phyloP scores from a whole-genome alignment of 2,888 invertebrate species.

The Isoperla grammatica region DNA sequence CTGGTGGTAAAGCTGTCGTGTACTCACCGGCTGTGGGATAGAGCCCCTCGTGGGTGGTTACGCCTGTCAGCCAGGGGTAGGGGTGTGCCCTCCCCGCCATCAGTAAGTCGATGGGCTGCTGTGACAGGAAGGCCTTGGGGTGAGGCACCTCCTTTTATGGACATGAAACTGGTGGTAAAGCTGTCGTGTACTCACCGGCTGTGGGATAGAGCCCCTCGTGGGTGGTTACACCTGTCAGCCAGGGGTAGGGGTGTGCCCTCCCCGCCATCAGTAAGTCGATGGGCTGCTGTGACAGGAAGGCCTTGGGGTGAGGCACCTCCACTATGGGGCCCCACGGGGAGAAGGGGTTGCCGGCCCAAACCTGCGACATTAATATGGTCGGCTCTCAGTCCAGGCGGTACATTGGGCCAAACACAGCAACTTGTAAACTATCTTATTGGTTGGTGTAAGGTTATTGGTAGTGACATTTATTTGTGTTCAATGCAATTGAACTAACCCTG shows the following conservation, averaged over 20 bases:
- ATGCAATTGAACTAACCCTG: too few relatives aligned
- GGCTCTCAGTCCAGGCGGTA: background rate
- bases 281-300: slow-evolving; percentile 63
- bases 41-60: slow-evolving; percentile 65
- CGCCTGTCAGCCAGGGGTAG: slow-evolving; percentile 63
- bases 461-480: too few relatives aligned
- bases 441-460: too few relatives aligned
- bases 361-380: slow-evolving; percentile 39
- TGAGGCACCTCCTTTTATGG: too few relatives aligned
- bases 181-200: slow-evolving; percentile 54
- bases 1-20: too few relatives aligned
- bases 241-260: slow-evolving; percentile 59
- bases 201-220: slow-evolving; percentile 72
- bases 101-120: slow-evolving; percentile 59
- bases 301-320: slow-evolving; percentile 49
- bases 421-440: too few relatives aligned
- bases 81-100: slow-evolving; percentile 55
- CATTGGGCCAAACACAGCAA: too few relatives aligned
- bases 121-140: slow-evolving; percentile 54
- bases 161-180: too few relatives aligned
- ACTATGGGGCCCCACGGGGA: slow-evolving; percentile 67
- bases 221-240: slow-evolving; percentile 60
- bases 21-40: slow-evolving; percentile 61
- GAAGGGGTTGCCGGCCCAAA: slow-evolving; percentile 60
- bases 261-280: slow-evolving; percentile 55